phyloP scores from a whole-genome alignment of 2,113 vertebrate genomes.

The Leptobrachium leishanense region DNA sequence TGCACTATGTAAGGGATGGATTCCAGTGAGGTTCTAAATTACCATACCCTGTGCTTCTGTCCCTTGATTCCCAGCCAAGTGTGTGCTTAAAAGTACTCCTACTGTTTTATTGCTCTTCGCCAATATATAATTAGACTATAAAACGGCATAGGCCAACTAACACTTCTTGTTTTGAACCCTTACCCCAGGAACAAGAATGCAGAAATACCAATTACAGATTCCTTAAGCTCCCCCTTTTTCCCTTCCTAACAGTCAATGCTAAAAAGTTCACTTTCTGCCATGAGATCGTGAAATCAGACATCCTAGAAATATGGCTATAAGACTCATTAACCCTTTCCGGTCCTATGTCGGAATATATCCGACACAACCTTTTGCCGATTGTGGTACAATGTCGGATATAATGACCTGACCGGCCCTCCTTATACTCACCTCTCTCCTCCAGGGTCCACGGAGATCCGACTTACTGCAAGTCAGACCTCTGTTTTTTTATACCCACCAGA shows the following conservation, averaged over 20 bases:
- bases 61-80: background rate
- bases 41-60: background rate
- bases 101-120: background rate
- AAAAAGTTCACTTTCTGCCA: too few species aligned
- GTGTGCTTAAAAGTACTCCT: conserved; percentile 1
- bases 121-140: background rate
- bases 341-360: too few species aligned
- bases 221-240: background rate
- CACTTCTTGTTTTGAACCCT: background rate
- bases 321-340: too few species aligned
- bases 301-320: too few species aligned
- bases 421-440: too few species aligned
- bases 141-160: background rate
- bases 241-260: background rate
- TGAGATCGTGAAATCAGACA: too few species aligned
- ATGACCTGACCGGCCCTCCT: too few species aligned
- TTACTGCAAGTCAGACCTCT: too few species aligned
- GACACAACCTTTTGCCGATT: too few species aligned
- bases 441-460: too few species aligned
- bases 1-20: background rate
- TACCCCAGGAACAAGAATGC: background rate
- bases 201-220: background rate
- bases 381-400: too few species aligned
- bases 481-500: too few species aligned
- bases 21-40: background rate